These are phyloP conservation scores for Erythrocercus mccallii DNA, from an alignment of 2,113 vertebrate species.

Conservation along the genomic window DNA sequence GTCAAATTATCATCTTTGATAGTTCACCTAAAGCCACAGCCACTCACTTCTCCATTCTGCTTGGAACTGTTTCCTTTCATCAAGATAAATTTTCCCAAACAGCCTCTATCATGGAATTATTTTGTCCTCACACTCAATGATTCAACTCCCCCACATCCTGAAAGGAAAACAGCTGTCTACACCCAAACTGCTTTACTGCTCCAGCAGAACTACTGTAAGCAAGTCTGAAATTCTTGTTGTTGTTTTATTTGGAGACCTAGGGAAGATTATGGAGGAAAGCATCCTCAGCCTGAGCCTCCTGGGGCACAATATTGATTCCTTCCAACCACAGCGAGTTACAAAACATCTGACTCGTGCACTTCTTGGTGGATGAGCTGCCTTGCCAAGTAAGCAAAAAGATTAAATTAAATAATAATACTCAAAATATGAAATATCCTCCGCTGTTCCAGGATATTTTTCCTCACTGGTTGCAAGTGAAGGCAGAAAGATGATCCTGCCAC, in stretches of 20 bases:
- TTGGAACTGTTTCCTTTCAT: slow-evolving; percentile 27
- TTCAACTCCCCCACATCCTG: slow-evolving; percentile 48
- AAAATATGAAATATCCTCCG: slow-evolving; percentile 16
- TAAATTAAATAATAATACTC: slow-evolving; percentile 32
- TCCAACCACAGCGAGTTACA: not conserved
- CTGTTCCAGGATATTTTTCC: not conserved
- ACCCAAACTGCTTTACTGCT: not conserved
- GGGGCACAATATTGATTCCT: slow-evolving; percentile 21
- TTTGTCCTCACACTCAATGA: slow-evolving; percentile 41
- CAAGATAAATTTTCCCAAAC: slow-evolving; percentile 32
- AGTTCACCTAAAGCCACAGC: slow-evolving; percentile 15
- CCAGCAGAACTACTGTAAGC: slow-evolving; percentile 33
- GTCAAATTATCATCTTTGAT: not conserved
- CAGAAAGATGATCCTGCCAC: slow-evolving; percentile 31
- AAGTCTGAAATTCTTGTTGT: not conserved
- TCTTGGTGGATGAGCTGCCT: slow-evolving; percentile 10
- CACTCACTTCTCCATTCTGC: not conserved
- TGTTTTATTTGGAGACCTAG: slow-evolving; percentile 41
- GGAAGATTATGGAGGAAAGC: not conserved
- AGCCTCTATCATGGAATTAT: slow-evolving; percentile 3
- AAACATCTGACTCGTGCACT: slow-evolving; percentile 40
- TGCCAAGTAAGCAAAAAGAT: slow-evolving; percentile 45
- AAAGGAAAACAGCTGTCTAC: slow-evolving; percentile 49
- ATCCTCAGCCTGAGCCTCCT: slow-evolving; percentile 3
- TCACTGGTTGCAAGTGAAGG: not conserved